Conservation (phyloP, 2,888 invertebrate species). For the Sminthurinus aureus region DNA sequence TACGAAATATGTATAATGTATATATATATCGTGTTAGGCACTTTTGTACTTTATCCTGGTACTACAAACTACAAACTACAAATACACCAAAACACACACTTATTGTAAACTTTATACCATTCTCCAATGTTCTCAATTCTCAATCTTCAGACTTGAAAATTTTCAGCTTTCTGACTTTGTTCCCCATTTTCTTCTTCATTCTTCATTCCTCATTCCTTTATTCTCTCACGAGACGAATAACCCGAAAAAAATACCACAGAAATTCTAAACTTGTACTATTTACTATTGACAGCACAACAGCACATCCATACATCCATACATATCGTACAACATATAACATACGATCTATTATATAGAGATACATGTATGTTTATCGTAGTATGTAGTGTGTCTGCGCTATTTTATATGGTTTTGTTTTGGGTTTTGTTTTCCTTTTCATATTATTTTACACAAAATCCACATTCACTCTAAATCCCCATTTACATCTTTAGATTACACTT, state of each 20-base stretch:
- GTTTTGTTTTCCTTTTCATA: neutral
- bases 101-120: neutral
- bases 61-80: neutral
- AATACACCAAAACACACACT: neutral
- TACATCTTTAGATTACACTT: neutral
- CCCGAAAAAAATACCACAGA: neutral
- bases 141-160: neutral
- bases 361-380: neutral
- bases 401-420: neutral
- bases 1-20: no score
- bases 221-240: neutral
- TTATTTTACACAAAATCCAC: neutral
- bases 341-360: no score
- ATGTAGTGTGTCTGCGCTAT: neutral
- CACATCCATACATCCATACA: no score
- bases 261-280: neutral
- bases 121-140: neutral
- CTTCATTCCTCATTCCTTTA: neutral
- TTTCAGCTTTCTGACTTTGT: neutral
- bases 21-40: neutral
- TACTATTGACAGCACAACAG: no score
- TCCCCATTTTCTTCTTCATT: neutral
- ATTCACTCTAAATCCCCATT: neutral
- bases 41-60: neutral
- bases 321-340: no score